Evolutionary conservation across 2,888 invertebrate genomes (phyloP), one percentile per base, ranked within the genome.

Genomic region (Caenorhabditis sp.): DNA sequence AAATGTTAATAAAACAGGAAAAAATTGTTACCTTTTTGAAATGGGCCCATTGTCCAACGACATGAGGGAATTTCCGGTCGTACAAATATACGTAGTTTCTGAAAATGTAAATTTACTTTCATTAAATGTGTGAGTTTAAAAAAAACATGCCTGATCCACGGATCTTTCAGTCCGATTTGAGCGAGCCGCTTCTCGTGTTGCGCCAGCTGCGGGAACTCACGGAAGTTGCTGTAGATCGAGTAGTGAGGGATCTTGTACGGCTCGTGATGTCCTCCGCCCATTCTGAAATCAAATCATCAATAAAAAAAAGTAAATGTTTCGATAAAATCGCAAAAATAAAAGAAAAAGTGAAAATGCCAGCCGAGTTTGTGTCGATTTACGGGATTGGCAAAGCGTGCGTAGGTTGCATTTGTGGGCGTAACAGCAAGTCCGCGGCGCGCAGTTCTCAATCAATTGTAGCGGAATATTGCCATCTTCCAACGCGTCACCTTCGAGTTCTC

Each of bases 81-180:
- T 85, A 89, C 64, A 89, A 78, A 71, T 88, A 88, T n/a, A 86
- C 87, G 68, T 88, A 89, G 74, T 89, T 89, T 71, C 89, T 88
- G 61, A 47, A 87, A 82, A 40, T 13, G 13, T 28, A 51, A 2
- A 47, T 24, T 11, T n/a, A n/a, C n/a, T n/a, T n/a, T n/a, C n/a
- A n/a, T n/a, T n/a, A n/a, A n/a, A n/a, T n/a, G n/a, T n/a, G n/a
- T n/a, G n/a, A n/a, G n/a, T n/a, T n/a, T n/a, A n/a, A n/a, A n/a
- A n/a, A n/a, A 67, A 79, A 64, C 58, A n/a, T 24, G 89, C 89
- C 89, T 87, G 51, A 91, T 91, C 90, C 90, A 90, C 9, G 90
- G 90, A 80, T 90, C 90, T 65, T 89, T 89, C 58, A 90, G 70
- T 11, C 90, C 90, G 58, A 91, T 77, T 67, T 90, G 87, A 6